Conservation (phyloP, 2,797 vertebrate species). For the Anguilla obscura region DNA sequence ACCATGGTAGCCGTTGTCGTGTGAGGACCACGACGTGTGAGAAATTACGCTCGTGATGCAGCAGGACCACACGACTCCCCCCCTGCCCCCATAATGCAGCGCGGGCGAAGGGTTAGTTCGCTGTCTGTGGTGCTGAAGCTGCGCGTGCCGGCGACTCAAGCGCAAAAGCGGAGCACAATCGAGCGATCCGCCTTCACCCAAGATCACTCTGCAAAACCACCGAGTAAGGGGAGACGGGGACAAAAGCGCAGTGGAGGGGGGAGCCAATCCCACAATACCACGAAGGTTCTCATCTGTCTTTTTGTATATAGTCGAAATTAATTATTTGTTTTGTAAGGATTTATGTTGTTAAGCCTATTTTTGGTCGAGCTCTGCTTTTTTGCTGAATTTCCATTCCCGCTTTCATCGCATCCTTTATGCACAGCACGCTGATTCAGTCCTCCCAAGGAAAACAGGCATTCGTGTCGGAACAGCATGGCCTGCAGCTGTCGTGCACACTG, state of each 20-base stretch:
- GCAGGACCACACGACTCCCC: constrained; percentile 65
- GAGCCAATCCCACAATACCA: constrained; percentile 8
- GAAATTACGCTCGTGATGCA: constrained; percentile 57
- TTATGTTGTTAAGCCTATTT: background rate
- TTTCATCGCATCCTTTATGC: constrained; percentile 72
- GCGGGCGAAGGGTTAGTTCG: constrained; percentile 59
- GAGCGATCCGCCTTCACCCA: constrained; percentile 54
- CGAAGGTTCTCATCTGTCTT: background rate
- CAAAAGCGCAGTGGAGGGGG: constrained; percentile 24
- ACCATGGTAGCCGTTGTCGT: background rate
- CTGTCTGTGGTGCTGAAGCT: constrained; percentile 85
- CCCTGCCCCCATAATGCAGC: constrained; percentile 79
- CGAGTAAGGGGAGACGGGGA: constrained; percentile 27
- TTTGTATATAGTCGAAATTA: background rate
- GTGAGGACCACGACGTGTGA: constrained; percentile 17
- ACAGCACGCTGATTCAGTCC: constrained; percentile 71
- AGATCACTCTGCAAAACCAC: constrained; percentile 46
- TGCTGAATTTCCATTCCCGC: constrained; percentile 32
- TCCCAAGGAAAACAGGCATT: constrained; percentile 66
- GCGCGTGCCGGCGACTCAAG: constrained; percentile 63
- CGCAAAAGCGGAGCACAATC: constrained; percentile 61
- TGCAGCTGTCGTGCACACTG: constrained; percentile 62
- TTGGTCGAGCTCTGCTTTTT: constrained; percentile 10
- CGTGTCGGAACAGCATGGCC: constrained; percentile 72
- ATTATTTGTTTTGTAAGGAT: background rate